Base-by-base conservation (phyloP, 2,113 vertebrate genomes). In the Rhodinocichla rosea region DNA sequence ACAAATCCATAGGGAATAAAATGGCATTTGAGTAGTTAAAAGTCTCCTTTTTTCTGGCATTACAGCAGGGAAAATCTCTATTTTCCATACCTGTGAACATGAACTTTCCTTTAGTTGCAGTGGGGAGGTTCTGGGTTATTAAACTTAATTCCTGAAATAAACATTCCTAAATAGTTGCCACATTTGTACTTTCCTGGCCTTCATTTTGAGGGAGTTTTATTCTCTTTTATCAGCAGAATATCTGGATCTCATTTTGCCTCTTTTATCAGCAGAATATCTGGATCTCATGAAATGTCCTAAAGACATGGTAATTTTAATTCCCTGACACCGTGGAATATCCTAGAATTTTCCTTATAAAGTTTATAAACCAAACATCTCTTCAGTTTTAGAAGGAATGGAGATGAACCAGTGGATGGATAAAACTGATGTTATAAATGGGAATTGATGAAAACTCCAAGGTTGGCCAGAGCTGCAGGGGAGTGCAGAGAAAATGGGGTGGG, bases 261-360 rank as follows among this genome's bases (percentile, higher is more conserved):
- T 33, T 91, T 65, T 52, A 44, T 7, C 24, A 28, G 3, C 10
- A 76, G n/a, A 86, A 65, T 76, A 37, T 13, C 22, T 32, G 11
- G 28, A 65, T 79, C 8, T 6, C 2, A 1, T 50, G 23, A 63
- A 67, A 15, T 28, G 18, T 37, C 33, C 3, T 13, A 37, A 83
- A 37, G 8, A 9, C 6, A 32, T 0, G 0, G 2, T 3, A 21
- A 73, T 18, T 23, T 64, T 7, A 4, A 24, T 50, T 10, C 8
- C 9, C 27, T 63, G 28, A 3, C 11, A 1, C 4, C 17, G 14
- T 0, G 2, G 39, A 44, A 77, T 21, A 33, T 17, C n/a, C 10
- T 15, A 5, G 50, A 35, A 27, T 37, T 20, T 14, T 42, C 65
- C 11, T 15, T 33, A 2, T 13, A 8, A 37, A 40, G 5, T 30